phyloP scores from a whole-genome alignment of 2,113 vertebrate genomes.

The Halichoeres trimaculatus region DNA sequence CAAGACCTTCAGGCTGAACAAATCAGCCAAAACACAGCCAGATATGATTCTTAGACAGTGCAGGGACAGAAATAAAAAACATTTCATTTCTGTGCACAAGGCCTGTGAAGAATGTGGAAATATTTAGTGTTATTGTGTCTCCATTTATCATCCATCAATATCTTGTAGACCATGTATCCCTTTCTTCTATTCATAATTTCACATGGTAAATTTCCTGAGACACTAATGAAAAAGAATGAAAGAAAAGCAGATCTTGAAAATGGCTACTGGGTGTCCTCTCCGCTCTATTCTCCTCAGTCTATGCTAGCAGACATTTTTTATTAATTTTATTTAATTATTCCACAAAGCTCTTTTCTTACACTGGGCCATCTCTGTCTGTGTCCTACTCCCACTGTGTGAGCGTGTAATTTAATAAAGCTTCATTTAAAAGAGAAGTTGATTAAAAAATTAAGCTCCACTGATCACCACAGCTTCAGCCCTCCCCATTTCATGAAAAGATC shows the following conservation, averaged over 20 bases:
- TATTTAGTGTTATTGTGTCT: slow-evolving; percentile 40
- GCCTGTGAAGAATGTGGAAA: slow-evolving; percentile 18
- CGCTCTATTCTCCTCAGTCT: slow-evolving; percentile 66
- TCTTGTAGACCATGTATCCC: slow-evolving; percentile 55
- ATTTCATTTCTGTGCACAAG: slow-evolving; percentile 28
- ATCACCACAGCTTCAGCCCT: slow-evolving; percentile 76
- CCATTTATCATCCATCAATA: slow-evolving; percentile 54
- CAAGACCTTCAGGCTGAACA: background rate
- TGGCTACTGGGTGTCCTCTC: slow-evolving; percentile 70
- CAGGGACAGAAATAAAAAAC: slow-evolving; percentile 40
- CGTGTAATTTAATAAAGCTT: slow-evolving; percentile 89
- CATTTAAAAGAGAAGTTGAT: slow-evolving; percentile 86
- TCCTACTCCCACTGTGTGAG: slow-evolving; percentile 81
- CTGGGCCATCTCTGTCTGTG: slow-evolving; percentile 64
- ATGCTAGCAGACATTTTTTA: slow-evolving; percentile 70
- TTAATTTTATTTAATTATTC: slow-evolving; percentile 88
- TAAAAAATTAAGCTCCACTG: slow-evolving; percentile 87
- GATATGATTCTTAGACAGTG: slow-evolving; percentile 26
- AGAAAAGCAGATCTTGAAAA: slow-evolving; percentile 74
- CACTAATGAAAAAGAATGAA: slow-evolving; percentile 73
- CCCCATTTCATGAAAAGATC: slow-evolving; percentile 78
- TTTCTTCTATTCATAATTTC: slow-evolving; percentile 68
- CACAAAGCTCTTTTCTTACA: slow-evolving; percentile 75
- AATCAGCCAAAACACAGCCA: slow-evolving; percentile 15
- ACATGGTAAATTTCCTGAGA: slow-evolving; percentile 76